Percentiles rank a stretch among this genome's conserved stretches.
Evolutionary conservation across 2,113 vertebrate species (phyloP).

Genomic region (Chaetura pelagica): DNA sequence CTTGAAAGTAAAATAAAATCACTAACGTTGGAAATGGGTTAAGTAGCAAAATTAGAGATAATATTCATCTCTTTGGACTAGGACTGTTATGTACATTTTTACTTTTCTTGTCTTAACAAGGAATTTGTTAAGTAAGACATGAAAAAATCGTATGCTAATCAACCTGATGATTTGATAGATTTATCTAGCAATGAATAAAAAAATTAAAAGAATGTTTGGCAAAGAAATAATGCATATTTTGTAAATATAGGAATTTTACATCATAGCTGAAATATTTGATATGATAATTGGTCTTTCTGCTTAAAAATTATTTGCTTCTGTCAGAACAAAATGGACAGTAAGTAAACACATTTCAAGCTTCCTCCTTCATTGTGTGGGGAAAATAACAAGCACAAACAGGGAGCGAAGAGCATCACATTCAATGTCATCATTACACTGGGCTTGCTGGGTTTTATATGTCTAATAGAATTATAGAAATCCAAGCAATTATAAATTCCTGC

Average conservation of each 20-base stretch:
- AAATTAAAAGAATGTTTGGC: background rate
- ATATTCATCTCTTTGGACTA: background rate
- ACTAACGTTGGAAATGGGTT: background rate
- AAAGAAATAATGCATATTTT: background rate
- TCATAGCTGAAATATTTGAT: background rate
- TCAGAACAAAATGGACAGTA: background rate
- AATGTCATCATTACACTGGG: background rate
- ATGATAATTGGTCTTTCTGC: background rate
- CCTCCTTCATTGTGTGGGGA: background rate
- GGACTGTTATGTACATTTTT: background rate
- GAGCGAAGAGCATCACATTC: background rate
- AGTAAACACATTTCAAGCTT: background rate
- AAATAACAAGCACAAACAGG: background rate
- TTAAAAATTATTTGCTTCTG: background rate
- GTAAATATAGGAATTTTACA: background rate
- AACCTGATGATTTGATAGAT: background rate
- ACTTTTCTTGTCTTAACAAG: background rate
- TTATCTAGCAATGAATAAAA: background rate
- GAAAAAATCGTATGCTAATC: background rate
- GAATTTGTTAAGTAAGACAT: background rate
- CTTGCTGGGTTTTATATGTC: background rate
- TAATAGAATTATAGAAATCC: background rate
- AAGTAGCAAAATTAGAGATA: background rate
- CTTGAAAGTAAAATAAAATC: background rate
- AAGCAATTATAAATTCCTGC: background rate